Base-by-base conservation (phyloP, 2,888 invertebrate genomes). In the Cyrtodaria siliqua region DNA sequence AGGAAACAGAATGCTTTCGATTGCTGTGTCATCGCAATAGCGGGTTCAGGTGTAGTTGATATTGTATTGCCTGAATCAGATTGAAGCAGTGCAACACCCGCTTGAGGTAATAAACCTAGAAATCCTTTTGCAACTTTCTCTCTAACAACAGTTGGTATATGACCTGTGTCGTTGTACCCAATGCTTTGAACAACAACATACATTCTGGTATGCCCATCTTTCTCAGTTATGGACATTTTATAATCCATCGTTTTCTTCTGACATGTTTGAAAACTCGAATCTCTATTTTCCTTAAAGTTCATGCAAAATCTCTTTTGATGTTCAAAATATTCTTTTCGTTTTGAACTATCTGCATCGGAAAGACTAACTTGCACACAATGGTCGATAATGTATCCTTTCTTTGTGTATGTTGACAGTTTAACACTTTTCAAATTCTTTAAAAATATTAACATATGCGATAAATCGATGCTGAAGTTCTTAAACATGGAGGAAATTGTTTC, bases 81-180 rank as follows among this genome's bases (percentile, higher is more conserved):
- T 12, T 8, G 12, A 33, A 33, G 33, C 12, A 82, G 59, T 12
- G 89, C 87, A 14, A 87, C 82, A 3, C 87, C 89, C 18, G 85
- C 86, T 33, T 75, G 60, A 16, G 87, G 89, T 12, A 87, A 55
- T 12, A 90, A 64, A 8, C 74, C 79, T 23, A 89, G 76, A n/a
- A 87, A 75, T 4, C 79, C 70, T 8, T 74, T 61, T 27, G 57
- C 40, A 27, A 86, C 75, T 1, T 83, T 81, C 6, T 83, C 77
- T 2, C 57, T 52, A 4, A 91, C 50, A 16, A 55, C 23, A 2
- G 60, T 44, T 4, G 86, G 75, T 8, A 87, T 26, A 18, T 69
- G n/a, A 1, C 47, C 49, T 23, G 53, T 60, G n/a, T 68, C 42
- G 1, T 61, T 49, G 52, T 89, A 84, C 1, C 91, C 91, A 26